Conservation (phyloP, 2,113 vertebrate species). For the Atrichornis clamosus region DNA sequence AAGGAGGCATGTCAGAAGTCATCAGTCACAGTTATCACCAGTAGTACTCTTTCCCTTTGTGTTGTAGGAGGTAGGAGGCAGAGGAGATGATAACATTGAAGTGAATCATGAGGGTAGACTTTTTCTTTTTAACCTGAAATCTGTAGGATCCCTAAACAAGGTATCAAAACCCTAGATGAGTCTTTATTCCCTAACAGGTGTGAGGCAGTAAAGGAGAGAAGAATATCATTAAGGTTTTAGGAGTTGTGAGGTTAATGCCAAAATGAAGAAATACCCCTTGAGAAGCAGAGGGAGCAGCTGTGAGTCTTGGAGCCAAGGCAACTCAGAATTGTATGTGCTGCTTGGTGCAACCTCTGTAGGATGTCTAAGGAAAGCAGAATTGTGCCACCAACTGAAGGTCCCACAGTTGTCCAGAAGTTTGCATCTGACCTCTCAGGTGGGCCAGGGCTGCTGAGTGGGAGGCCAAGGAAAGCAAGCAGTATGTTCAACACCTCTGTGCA, state of each 20-base stretch:
- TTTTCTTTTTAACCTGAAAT: not conserved
- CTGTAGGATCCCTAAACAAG: not conserved
- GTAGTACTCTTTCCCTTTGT: not conserved
- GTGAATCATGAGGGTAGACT: not conserved
- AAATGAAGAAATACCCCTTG: not conserved
- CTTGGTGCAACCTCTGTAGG: not conserved
- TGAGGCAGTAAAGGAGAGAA: not conserved
- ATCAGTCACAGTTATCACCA: not conserved
- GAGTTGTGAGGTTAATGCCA: not conserved
- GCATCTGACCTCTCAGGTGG: not conserved
- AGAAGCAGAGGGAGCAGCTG: not conserved
- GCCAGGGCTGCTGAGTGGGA: not conserved
- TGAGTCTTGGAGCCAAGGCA: not conserved
- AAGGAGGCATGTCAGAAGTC: not conserved
- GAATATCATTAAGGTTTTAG: not conserved
- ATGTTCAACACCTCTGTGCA: not conserved
- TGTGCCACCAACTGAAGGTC: not conserved
- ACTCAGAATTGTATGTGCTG: accelerated
- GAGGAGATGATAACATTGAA: not conserved
- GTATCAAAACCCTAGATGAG: not conserved
- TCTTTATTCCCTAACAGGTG: not conserved
- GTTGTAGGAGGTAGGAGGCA: not conserved
- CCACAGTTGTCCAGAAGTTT: not conserved
- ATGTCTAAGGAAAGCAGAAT: not conserved
- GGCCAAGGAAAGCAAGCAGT: not conserved